phyloP scores from a whole-genome alignment of 1,140 invertebrate species.

The Tribolium madens region DNA sequence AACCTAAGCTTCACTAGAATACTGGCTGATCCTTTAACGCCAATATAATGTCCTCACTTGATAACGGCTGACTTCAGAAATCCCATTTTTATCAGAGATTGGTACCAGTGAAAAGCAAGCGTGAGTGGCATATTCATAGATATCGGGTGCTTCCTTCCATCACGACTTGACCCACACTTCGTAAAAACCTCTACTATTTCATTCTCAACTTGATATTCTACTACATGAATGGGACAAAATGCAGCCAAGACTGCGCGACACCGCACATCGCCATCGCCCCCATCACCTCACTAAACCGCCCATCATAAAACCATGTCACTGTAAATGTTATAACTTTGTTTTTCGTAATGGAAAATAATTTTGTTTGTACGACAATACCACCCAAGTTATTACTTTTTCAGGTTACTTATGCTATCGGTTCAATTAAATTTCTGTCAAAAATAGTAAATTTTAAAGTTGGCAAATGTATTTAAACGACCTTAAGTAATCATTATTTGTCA shows the following conservation, averaged over 20 bases:
- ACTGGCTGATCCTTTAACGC: slow-evolving; percentile 54
- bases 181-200: slow-evolving; percentile 40
- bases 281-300: not conserved
- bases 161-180: slow-evolving; percentile 41
- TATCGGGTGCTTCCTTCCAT: slow-evolving; percentile 28
- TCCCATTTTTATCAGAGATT: slow-evolving; percentile 58
- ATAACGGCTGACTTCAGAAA: slow-evolving; percentile 58
- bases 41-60: slow-evolving; percentile 58
- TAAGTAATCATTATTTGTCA: too few relatives aligned
- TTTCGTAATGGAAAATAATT: too few relatives aligned
- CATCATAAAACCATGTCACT: not conserved
- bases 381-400: too few relatives aligned
- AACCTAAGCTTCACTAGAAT: slow-evolving; percentile 52
- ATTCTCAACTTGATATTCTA: slow-evolving; percentile 43
- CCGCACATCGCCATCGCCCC: not conserved
- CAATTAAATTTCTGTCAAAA: too few relatives aligned
- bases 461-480: too few relatives aligned
- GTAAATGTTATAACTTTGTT: too few relatives aligned
- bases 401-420: too few relatives aligned
- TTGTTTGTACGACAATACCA: too few relatives aligned
- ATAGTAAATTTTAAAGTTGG: too few relatives aligned
- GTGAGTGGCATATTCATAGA: slow-evolving; percentile 55
- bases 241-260: slow-evolving; percentile 14
- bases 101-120: slow-evolving; percentile 57
- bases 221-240: slow-evolving; percentile 47